Evolutionary conservation across 2,797 vertebrate species (phyloP).

Genomic region (Philypnodon macrostomus): DNA sequence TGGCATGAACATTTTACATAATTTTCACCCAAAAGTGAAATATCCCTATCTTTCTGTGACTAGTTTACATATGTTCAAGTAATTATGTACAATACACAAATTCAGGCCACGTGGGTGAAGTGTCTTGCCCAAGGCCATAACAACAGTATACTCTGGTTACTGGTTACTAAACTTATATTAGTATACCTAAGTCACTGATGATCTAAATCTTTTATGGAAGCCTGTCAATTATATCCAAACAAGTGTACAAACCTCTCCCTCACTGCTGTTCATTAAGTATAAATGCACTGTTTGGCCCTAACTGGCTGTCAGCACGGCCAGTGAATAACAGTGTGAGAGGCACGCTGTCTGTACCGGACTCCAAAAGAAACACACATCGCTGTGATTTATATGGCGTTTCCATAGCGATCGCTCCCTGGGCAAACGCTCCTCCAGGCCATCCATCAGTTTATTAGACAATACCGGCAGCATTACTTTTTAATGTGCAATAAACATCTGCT

Average conservation of each 20-base stretch:
- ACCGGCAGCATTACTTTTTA: slow-evolving; percentile 42
- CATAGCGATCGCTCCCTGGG: slow-evolving; percentile 37
- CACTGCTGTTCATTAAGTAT: slow-evolving; percentile 35
- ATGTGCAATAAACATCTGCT: slow-evolving; percentile 36
- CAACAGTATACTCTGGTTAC: too few relatives aligned
- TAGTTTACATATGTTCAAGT: too few relatives aligned
- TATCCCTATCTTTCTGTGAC: too few relatives aligned
- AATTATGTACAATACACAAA: too few relatives aligned
- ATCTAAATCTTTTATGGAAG: too few relatives aligned
- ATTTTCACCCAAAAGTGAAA: too few relatives aligned
- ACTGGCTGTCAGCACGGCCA: slow-evolving; percentile 12
- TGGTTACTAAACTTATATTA: too few relatives aligned
- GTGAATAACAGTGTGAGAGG: slow-evolving; percentile 38
- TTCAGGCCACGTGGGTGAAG: too few relatives aligned
- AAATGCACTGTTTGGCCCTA: slow-evolving; percentile 3
- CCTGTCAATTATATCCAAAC: too few relatives aligned
- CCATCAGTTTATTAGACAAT: slow-evolving; percentile 41
- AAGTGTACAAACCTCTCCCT: slow-evolving; percentile 11
- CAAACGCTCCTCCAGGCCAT: slow-evolving; percentile 31
- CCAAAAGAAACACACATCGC: slow-evolving; percentile 42
- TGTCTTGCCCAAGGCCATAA: too few relatives aligned
- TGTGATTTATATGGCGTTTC: slow-evolving; percentile 52
- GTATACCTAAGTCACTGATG: too few relatives aligned
- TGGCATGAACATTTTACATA: too few relatives aligned
- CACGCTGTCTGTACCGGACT: slow-evolving; percentile 22